Evolutionary conservation across 2,888 invertebrate genomes (phyloP), one percentile per base, ranked within the genome.

Genomic region (Epinotia nisella): DNA sequence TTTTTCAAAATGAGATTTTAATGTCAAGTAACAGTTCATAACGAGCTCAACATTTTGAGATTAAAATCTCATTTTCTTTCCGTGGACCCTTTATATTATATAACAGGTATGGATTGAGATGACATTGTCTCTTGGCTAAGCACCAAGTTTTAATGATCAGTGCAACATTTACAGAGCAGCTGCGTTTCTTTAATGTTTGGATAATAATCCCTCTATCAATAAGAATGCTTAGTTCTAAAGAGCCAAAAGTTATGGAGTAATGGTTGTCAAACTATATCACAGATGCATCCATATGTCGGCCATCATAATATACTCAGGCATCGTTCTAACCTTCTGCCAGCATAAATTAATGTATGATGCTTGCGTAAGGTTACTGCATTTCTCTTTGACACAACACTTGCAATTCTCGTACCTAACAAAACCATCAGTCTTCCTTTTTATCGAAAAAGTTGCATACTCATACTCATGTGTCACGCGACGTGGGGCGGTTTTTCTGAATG

Each of bases 391-490:
- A 17, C 19, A 19, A 24, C 21, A 21, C 9, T 55, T 65, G 19
- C 17, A 11, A 53, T 39, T 39, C 19, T 53, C 53, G n/a, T 55
- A 19, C 19, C 7, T 39, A 35, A 19, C 17, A 7, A 55, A 15
- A 24, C 29, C n/a, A 13, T 64, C 24, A 29, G 51, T 64, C 17
- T 17, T 51, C 13, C 19, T 5, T 53, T 29, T 29, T 24, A 24
- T 53, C 53, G 39, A 55, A 51, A 49, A 64, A 29, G n/a, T 24
- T 51, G 19, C 9, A 17, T 13, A 49, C 13, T 2, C 5, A 24
- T 19, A 21, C n/a, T 4, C 24, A 10, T 1, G 19, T 19, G n/a
- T 65, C 53, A 65, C 65, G 65, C 55, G 65, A 55, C 29, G n/a
- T 2, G n/a, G 11, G 7, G 11, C 64, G 17, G 35, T 64, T n/a